phyloP scores from a whole-genome alignment of 2,888 invertebrate genomes.

The Pterostichus niger region DNA sequence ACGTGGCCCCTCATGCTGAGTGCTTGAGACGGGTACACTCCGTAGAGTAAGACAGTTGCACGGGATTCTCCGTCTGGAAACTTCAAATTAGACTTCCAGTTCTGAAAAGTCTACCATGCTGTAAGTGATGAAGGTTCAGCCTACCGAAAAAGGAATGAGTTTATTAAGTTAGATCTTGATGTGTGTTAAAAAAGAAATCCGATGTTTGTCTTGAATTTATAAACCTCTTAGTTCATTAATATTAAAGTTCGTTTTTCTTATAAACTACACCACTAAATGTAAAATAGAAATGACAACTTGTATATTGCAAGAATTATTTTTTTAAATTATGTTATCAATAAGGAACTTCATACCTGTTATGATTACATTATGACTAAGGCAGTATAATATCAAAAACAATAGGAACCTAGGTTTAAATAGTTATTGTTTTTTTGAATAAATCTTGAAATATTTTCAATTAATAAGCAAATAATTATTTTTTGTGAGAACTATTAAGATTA shows the following conservation, averaged over 20 bases:
- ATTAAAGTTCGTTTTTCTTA: background rate
- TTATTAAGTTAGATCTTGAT: slow-evolving; percentile 52
- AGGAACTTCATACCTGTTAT: no score
- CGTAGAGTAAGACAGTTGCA: background rate
- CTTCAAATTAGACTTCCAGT: background rate
- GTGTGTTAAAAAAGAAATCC: slow-evolving; percentile 10
- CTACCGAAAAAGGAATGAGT: slow-evolving; percentile 49
- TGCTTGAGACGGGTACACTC: slow-evolving; percentile 3
- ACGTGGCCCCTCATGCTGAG: slow-evolving; percentile 18
- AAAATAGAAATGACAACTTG: background rate
- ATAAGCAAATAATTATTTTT: no score
- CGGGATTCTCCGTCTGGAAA: background rate
- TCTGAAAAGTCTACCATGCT: background rate
- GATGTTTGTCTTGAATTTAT: slow-evolving; percentile 39
- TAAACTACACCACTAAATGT: no score
- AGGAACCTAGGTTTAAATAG: no score
- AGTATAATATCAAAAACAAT: no score
- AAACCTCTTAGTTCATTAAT: slow-evolving; percentile 14
- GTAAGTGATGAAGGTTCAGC: slow-evolving; percentile 32
- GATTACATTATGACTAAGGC: no score
- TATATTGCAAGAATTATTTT: background rate
- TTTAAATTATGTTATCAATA: no score
- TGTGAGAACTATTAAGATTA: no score
- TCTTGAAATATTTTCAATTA: no score
- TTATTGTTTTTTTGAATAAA: no score